Evolutionary conservation across 2,797 vertebrate genomes (phyloP).

Genomic region (Glossophaga mutica): DNA sequence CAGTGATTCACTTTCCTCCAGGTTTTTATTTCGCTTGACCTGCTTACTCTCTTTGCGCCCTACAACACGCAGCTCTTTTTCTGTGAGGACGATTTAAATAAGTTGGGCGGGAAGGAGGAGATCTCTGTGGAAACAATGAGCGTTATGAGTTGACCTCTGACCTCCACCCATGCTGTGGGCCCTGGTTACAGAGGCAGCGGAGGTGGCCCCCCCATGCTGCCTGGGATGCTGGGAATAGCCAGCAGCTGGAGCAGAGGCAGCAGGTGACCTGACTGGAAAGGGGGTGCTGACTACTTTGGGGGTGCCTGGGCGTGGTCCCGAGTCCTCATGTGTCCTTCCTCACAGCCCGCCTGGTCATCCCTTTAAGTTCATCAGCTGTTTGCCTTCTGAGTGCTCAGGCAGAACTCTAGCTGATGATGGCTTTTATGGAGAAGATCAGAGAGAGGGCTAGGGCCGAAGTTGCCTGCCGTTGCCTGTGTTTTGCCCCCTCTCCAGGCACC

Average conservation of each 20-base stretch:
- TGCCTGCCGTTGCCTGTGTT: background rate
- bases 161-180: fast-evolving
- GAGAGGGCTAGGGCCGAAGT: background rate
- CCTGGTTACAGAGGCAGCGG: background rate
- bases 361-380: background rate
- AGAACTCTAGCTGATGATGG: background rate
- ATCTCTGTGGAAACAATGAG: background rate
- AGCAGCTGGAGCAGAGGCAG: fast-evolving
- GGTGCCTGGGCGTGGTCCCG: background rate
- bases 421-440: background rate
- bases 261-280: background rate
- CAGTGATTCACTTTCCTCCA: background rate
- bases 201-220: fast-evolving
- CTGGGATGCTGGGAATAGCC: background rate
- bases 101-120: background rate
- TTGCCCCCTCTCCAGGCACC: background rate
- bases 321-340: background rate
- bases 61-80: background rate
- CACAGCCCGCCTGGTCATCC: background rate
- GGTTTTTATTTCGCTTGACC: constrained; percentile 18
- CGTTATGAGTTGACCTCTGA: no score
- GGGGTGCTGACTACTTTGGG: background rate
- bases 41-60: constrained; percentile 33
- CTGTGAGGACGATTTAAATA: background rate
- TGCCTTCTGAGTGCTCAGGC: background rate